Conservation (phyloP, 2,113 vertebrate species). For the Heteronetta atricapilla region DNA sequence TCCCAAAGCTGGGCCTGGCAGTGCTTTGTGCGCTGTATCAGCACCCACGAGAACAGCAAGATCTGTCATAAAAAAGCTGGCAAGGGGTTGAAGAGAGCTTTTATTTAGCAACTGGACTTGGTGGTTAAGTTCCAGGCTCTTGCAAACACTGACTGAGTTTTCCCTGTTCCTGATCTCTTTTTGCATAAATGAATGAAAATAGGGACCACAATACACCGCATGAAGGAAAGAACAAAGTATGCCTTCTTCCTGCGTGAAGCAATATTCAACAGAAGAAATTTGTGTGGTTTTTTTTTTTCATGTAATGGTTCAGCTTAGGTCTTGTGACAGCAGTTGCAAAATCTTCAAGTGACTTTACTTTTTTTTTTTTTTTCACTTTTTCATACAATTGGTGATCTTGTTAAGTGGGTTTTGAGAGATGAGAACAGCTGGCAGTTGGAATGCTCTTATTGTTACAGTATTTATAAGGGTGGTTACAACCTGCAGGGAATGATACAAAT, state of each 20-base stretch:
- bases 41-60: not conserved
- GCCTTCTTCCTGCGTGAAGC: not conserved
- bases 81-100: not conserved
- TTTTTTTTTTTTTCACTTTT: not conserved
- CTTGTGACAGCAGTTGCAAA: not conserved
- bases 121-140: not conserved
- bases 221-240: not conserved
- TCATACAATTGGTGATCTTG: not conserved
- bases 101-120: not conserved
- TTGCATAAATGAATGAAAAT: not conserved
- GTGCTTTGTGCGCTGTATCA: not conserved
- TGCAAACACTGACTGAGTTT: not conserved
- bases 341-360: not conserved
- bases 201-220: not conserved
- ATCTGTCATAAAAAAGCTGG: accelerated
- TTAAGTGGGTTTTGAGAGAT: not conserved
- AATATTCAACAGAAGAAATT: not conserved
- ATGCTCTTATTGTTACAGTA: not conserved
- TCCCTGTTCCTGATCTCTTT: not conserved
- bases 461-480: not conserved
- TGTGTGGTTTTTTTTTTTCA: not conserved
- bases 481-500: not conserved
- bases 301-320: not conserved
- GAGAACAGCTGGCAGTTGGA: not conserved
- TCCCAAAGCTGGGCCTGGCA: not conserved